Conservation (phyloP, 2,888 invertebrate genomes). For the Tuberolachnus salignus region DNA sequence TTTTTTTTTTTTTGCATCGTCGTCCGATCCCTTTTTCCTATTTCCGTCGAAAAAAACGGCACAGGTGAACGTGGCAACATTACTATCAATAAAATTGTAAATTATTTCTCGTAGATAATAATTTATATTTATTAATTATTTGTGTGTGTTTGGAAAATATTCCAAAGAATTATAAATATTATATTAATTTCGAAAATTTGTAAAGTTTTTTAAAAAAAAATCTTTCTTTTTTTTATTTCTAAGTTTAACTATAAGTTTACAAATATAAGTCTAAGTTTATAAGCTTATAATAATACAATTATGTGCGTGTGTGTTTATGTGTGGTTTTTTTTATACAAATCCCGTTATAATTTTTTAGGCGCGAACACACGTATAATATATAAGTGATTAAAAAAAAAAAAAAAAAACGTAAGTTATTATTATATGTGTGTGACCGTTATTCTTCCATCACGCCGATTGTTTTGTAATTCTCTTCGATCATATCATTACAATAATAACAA, state of each 20-base stretch:
- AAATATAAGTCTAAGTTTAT: background rate
- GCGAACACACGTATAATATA: background rate
- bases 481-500: conserved; percentile 20
- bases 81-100: too few species aligned
- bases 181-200: too few species aligned
- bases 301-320: background rate
- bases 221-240: too few species aligned
- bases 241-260: background rate
- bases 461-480: conserved; percentile 20
- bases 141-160: too few species aligned
- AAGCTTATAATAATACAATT: background rate
- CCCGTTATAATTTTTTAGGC: background rate
- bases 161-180: too few species aligned
- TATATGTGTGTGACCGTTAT: background rate
- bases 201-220: too few species aligned
- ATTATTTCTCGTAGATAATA: too few species aligned
- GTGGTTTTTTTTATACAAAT: background rate
- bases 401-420: background rate
- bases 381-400: background rate
- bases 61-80: too few species aligned
- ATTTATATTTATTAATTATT: too few species aligned
- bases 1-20: too few species aligned
- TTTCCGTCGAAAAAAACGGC: too few species aligned
- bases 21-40: too few species aligned
- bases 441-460: conserved; percentile 26